Base-by-base conservation (phyloP, 2,797 vertebrate species). In the Craterocephalus amniculus region DNA sequence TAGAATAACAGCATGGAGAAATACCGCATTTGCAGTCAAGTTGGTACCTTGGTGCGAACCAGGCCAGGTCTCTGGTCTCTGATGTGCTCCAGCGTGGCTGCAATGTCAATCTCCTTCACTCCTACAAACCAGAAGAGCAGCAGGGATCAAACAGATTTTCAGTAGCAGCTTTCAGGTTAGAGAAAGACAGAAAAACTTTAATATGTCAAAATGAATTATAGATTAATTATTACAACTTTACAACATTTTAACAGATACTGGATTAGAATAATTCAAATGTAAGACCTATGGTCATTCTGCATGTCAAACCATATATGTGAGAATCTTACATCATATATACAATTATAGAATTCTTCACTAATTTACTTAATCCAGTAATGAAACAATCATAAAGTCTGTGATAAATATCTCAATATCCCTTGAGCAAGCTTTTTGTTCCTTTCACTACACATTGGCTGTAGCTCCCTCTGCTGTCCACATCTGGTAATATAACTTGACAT, bases 81-180 rank as follows among this genome's bases (percentile, higher is more conserved):
- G 87, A 99, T 95, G 36, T 99, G 97, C 83, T 99, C 98, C 93
- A 99, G 87, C 0, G 97, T 94, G 61, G 98, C 98, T 16, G 98
- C 98, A 0, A 99, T 99, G 86, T 99, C 98, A 2, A 99, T 99
- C 89, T 99, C 98, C 86, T 99, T 99, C 80, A 98, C 97, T 14
- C 98, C 98, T 99, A 79, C 52, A 43, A 63, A 65, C 57, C 74
- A 60, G 49, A 48, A 20, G 16, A 43, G 16, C 40, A n/a, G 40
- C 5, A 48, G 6, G 22, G 43, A 48, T 20, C 45, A 10, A 45
- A n/a, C 22, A 22, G 2, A 22, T 10, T n/a, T n/a, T 22, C 9
- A 22, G 2, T 11, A 11, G 20, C 45, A 43, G 40, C 18, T 43
- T 48, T 48, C 8, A 22, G 43, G 7, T n/a, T 45, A 45, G 6